Evolutionary conservation across 2,797 vertebrate genomes (phyloP).

Genomic region (Gymnocypris eckloni): DNA sequence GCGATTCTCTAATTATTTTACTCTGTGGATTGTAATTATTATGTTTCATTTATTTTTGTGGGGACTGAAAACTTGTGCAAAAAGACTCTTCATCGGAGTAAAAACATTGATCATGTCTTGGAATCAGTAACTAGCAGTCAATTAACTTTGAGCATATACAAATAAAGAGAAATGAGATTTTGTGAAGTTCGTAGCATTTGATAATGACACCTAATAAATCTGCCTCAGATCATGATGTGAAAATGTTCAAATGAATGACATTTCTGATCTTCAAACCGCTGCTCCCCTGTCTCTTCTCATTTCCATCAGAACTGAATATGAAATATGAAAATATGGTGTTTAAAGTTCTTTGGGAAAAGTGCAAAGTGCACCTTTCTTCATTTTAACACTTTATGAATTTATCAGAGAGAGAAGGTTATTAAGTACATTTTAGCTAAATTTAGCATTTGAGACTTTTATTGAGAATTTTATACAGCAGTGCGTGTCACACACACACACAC

Average conservation of each 20-base stretch:
- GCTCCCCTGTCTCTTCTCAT: constrained; percentile 15
- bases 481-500: too few species aligned
- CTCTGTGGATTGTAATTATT: too few species aligned
- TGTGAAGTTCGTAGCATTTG: neutral
- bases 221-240: constrained; percentile 6
- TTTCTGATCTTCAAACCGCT: constrained; percentile 9
- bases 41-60: too few species aligned
- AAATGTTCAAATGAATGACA: neutral
- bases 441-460: neutral
- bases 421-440: neutral
- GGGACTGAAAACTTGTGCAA: neutral
- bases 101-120: neutral
- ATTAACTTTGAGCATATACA: neutral
- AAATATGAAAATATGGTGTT: neutral
- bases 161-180: neutral
- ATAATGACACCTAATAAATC: constrained; percentile 6
- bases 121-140: neutral
- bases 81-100: neutral
- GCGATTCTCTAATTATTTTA: neutral
- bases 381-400: neutral
- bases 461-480: too few species aligned
- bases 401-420: neutral
- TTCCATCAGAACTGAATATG: neutral
- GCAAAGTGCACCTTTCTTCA: neutral
- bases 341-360: neutral